Evolutionary conservation across 2,797 vertebrate species (phyloP).

Genomic region (Ceryle rudis): DNA sequence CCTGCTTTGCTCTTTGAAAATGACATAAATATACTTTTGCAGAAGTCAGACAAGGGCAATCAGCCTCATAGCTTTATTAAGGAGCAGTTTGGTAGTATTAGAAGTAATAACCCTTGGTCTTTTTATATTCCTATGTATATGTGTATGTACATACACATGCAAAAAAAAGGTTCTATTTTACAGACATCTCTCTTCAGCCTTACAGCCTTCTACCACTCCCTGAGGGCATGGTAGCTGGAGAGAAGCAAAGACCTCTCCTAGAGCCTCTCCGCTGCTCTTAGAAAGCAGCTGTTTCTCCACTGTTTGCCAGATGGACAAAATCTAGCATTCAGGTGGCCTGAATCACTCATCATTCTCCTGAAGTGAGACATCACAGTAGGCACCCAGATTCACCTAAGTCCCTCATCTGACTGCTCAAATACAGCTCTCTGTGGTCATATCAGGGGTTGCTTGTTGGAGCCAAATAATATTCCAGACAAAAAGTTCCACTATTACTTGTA

Average conservation of each 20-base stretch:
- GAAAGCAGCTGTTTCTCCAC: background rate
- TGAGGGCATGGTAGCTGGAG: background rate
- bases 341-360: background rate
- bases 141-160: rapidly evolving
- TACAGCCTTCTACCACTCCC: background rate
- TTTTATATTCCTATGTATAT: background rate
- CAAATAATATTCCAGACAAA: background rate
- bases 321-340: background rate
- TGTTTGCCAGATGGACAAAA: background rate
- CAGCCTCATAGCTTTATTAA: background rate
- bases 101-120: background rate
- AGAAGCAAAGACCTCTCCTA: background rate
- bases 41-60: background rate
- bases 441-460: background rate
- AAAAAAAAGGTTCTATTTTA: background rate
- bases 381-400: background rate
- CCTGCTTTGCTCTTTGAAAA: background rate
- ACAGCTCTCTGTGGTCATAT: background rate
- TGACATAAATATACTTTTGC: background rate
- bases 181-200: background rate
- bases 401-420: background rate
- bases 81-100: background rate
- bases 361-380: background rate
- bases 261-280: background rate
- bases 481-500: background rate